Conservation (phyloP, 1,140 invertebrate genomes). For the Radopholus similis region DNA sequence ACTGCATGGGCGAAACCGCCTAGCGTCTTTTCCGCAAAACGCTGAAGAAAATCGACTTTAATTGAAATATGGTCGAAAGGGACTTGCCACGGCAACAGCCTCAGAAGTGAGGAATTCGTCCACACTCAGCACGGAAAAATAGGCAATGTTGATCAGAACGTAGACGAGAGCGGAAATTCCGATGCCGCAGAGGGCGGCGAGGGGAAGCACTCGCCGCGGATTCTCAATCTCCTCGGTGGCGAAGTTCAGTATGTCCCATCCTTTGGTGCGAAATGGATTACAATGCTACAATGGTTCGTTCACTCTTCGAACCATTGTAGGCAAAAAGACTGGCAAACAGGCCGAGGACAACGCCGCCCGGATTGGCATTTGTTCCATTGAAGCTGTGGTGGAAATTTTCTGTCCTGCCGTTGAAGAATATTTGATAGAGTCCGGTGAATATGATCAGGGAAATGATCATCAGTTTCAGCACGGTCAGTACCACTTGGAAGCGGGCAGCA, state of each 20-base stretch:
- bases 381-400: slow-evolving; percentile 38
- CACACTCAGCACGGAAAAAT: slow-evolving; percentile 43
- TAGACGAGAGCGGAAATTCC: slow-evolving; percentile 38
- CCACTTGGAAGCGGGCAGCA: slow-evolving; percentile 46
- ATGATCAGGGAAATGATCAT: slow-evolving; percentile 46
- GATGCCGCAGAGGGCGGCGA: slow-evolving; percentile 45
- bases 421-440: slow-evolving; percentile 46
- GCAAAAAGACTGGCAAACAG: slow-evolving; percentile 46
- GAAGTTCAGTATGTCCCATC: slow-evolving; percentile 52
- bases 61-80: neutral
- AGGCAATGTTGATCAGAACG: slow-evolving; percentile 46
- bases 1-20: slow-evolving; percentile 42
- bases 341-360: slow-evolving; percentile 45
- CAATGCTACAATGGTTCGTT: neutral
- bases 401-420: slow-evolving; percentile 17
- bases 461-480: slow-evolving; percentile 47
- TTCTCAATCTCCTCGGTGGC: slow-evolving; percentile 48
- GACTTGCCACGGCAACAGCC: slow-evolving; percentile 41
- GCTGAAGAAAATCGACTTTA: slow-evolving; percentile 19
- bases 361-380: slow-evolving; percentile 30
- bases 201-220: slow-evolving; percentile 42
- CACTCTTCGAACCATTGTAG: neutral
- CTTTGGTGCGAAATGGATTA: slow-evolving; percentile 42
- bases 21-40: slow-evolving; percentile 39
- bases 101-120: slow-evolving; percentile 36